A percentile compares a stretch with the other conserved stretches of the same genome.
Conservation (phyloP, 1,140 invertebrate genomes). For the Camponotus pennsylvanicus region DNA sequence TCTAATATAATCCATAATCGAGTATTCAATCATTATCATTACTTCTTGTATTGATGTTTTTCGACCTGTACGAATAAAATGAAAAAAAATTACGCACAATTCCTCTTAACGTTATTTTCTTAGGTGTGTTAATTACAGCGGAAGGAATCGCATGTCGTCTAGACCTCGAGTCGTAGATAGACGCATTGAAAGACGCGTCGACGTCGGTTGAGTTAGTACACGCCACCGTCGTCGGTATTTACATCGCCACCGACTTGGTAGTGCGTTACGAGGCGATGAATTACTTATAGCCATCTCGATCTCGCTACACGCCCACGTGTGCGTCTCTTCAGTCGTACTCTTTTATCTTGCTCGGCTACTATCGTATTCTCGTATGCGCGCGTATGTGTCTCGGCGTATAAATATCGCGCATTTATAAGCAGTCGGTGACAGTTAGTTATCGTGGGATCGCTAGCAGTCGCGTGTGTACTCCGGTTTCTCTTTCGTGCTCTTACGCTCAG, state of each 20-base stretch:
- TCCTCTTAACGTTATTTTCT: neutral
- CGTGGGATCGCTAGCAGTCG: constrained; percentile 21
- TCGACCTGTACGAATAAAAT: neutral
- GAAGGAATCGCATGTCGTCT: constrained; percentile 12
- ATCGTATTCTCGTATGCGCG: constrained; percentile 15
- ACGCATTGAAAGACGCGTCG: constrained; percentile 39
- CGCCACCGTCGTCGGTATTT: constrained; percentile 59
- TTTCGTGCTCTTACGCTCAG: constrained; percentile 1
- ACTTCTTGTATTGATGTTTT: neutral
- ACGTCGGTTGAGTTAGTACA: constrained; percentile 42
- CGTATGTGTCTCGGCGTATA: constrained; percentile 30
- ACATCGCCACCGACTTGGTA: constrained; percentile 46
- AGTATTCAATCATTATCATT: neutral
- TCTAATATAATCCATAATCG: neutral
- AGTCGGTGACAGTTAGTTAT: constrained; percentile 53
- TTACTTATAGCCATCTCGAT: constrained; percentile 68
- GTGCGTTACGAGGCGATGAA: constrained; percentile 67
- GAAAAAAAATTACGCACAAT: neutral
- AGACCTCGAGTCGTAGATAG: constrained; percentile 12
- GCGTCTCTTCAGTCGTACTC: constrained; percentile 1
- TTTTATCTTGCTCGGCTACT: constrained; percentile 31
- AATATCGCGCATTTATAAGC: constrained; percentile 60
- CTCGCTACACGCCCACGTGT: constrained; percentile 11
- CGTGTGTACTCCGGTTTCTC: neutral
- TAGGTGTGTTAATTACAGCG: neutral